These are phyloP conservation scores for Carettochelys insculpta DNA, from an alignment of 2,113 vertebrate species.

Conservation along the genomic window DNA sequence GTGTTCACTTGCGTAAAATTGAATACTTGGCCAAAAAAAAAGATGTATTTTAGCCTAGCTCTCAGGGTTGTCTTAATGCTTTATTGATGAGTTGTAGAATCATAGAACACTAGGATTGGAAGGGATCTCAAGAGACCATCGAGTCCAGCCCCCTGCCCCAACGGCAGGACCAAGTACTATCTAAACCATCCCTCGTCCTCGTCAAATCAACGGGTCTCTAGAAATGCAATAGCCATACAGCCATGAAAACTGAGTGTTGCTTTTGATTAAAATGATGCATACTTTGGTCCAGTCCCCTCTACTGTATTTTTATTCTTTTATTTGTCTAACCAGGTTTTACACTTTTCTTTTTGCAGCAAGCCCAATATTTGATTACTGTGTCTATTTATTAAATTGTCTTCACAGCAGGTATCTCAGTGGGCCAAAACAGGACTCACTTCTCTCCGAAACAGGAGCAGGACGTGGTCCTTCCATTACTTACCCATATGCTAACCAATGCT, in stretches of 20 bases:
- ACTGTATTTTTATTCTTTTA: slow-evolving; percentile 58
- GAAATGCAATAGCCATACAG: slow-evolving; percentile 52
- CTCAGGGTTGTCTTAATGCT: slow-evolving; percentile 60
- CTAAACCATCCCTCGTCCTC: no score
- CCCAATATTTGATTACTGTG: background rate
- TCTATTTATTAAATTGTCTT: background rate
- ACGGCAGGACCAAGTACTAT: no score
- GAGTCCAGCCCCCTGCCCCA: no score
- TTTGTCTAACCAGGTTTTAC: slow-evolving; percentile 24
- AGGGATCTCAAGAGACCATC: no score
- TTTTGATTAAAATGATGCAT: slow-evolving; percentile 69
- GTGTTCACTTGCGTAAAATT: slow-evolving; percentile 61
- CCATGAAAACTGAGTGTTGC: slow-evolving; percentile 60
- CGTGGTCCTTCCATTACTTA: background rate
- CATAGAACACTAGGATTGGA: no score
- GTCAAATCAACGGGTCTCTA: slow-evolving; percentile 53
- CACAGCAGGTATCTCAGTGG: background rate
- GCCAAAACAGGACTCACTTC: background rate
- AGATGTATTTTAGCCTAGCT: slow-evolving; percentile 51
- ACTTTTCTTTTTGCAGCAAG: slow-evolving; percentile 29
- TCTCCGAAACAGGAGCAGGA: background rate
- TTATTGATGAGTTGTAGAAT: slow-evolving; percentile 56
- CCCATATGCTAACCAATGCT: no score
- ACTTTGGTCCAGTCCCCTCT: slow-evolving; percentile 46
- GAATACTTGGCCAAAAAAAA: slow-evolving; percentile 39